Evolutionary conservation across 2,888 invertebrate genomes (phyloP).

Genomic region (Metopia argyrocephala): DNA sequence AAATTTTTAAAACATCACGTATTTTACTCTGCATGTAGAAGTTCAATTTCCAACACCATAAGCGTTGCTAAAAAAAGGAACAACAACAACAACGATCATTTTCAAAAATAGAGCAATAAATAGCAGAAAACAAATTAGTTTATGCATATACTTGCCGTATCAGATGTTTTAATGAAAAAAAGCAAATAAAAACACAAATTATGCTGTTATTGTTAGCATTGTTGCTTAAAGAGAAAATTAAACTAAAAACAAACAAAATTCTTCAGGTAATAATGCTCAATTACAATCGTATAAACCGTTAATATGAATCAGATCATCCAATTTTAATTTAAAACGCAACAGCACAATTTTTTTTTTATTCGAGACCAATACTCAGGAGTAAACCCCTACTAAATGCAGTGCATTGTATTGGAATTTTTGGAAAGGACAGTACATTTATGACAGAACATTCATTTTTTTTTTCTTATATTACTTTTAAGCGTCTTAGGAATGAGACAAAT

Average conservation of each 20-base stretch:
- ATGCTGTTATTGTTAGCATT: not conserved
- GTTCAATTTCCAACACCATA: slow-evolving; percentile 39
- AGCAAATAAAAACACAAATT: not conserved
- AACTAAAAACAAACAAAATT: too few relatives aligned
- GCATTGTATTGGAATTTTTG: too few relatives aligned
- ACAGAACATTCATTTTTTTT: too few relatives aligned
- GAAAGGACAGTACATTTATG: too few relatives aligned
- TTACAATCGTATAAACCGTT: not conserved
- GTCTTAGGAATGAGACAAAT: too few relatives aligned
- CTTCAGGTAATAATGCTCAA: not conserved
- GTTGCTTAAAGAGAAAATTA: not conserved
- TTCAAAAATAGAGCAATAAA: slow-evolving; percentile 4
- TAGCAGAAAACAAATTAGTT: not conserved
- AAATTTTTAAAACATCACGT: slow-evolving; percentile 50
- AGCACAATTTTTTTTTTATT: too few relatives aligned
- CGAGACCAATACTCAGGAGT: too few relatives aligned
- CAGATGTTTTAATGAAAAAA: slow-evolving; percentile 31
- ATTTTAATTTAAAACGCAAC: not conserved
- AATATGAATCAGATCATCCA: not conserved
- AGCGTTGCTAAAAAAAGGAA: too few relatives aligned
- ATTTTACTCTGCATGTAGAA: slow-evolving; percentile 44
- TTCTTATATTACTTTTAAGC: too few relatives aligned
- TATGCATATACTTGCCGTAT: not conserved
- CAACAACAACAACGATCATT: slow-evolving; percentile 2
- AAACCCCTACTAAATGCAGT: too few relatives aligned